These are phyloP conservation scores for Clusia tigrina DNA, from an alignment of 2,888 invertebrate genomes.

Conservation along the genomic window DNA sequence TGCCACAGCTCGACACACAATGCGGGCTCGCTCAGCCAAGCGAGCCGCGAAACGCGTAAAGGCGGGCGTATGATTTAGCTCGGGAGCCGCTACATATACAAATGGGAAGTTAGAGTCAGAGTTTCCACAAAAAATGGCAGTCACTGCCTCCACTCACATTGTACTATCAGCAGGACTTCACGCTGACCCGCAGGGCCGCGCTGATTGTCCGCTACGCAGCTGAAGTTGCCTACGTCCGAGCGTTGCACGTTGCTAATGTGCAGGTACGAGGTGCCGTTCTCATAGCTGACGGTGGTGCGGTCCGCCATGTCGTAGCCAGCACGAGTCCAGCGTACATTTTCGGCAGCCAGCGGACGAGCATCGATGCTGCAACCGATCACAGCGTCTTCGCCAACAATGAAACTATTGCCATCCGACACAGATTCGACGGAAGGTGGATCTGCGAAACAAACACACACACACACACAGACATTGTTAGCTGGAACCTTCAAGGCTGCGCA, in stretches of 20 bases:
- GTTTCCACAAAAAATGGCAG: neutral
- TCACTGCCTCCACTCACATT: slow-evolving; percentile 48
- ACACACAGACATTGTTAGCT: neutral
- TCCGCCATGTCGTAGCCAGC: slow-evolving; percentile 54
- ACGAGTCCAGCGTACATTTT: slow-evolving; percentile 57
- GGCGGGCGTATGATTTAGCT: slow-evolving; percentile 53
- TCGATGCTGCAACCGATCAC: slow-evolving; percentile 55
- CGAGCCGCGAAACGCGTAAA: slow-evolving; percentile 56
- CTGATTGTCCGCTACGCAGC: slow-evolving; percentile 58
- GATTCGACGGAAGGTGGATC: slow-evolving; percentile 56
- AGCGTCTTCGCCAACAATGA: slow-evolving; percentile 56
- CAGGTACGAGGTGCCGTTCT: slow-evolving; percentile 54
- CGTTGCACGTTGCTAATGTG: slow-evolving; percentile 58
- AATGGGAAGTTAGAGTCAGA: neutral
- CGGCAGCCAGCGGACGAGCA: slow-evolving; percentile 54
- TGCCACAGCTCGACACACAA: slow-evolving; percentile 54
- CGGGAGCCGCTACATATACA: slow-evolving; percentile 58
- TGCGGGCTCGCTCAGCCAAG: slow-evolving; percentile 52
- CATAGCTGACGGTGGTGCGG: slow-evolving; percentile 52
- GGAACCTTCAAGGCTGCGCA: neutral
- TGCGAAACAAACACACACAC: no score
- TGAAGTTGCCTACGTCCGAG: slow-evolving; percentile 58
- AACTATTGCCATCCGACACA: slow-evolving; percentile 55
- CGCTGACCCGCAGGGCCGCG: slow-evolving; percentile 49
- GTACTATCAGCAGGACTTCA: slow-evolving; percentile 56